Conservation (phyloP, 1,140 invertebrate species). For the Drosophila cardini region DNA sequence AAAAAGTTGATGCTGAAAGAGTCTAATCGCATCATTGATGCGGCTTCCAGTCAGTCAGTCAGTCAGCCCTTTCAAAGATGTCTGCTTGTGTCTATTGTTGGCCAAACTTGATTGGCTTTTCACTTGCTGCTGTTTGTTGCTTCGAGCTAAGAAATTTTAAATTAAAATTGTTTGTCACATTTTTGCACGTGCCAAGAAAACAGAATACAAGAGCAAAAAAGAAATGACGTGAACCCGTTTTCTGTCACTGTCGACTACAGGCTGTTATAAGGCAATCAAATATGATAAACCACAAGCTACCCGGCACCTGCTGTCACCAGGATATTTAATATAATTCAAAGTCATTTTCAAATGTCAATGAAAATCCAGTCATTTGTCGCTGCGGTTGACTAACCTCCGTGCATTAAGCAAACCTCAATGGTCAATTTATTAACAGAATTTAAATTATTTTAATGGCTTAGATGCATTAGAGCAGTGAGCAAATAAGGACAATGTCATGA, state of each 20-base stretch:
- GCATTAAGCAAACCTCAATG: constrained; percentile 9
- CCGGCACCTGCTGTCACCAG: constrained; percentile 61
- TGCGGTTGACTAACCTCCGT: constrained; percentile 10
- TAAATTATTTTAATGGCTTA: constrained; percentile 3
- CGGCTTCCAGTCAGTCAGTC: constrained; percentile 52
- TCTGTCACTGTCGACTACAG: constrained; percentile 17
- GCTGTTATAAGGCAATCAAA: constrained; percentile 29
- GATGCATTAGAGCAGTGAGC: not conserved
- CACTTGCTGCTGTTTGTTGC: constrained; percentile 6
- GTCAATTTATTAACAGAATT: not conserved
- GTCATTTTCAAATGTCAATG: constrained; percentile 36
- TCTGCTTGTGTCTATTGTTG: constrained; percentile 50
- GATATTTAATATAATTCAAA: constrained; percentile 30
- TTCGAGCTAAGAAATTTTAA: constrained; percentile 46
- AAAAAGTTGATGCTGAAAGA: constrained; percentile 55
- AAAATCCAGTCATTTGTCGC: constrained; percentile 30
- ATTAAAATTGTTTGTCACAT: constrained; percentile 59
- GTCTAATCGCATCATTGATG: constrained; percentile 70
- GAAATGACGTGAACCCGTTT: not conserved
- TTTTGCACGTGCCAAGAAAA: constrained; percentile 17
- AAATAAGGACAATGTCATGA: not conserved
- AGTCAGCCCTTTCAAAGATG: constrained; percentile 44
- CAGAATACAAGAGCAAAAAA: not conserved
- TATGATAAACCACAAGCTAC: constrained; percentile 22
- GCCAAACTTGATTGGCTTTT: constrained; percentile 63